These are phyloP conservation scores for Ceratosolen fusciceps DNA, from an alignment of 1,140 invertebrate species.

Conservation along the genomic window DNA sequence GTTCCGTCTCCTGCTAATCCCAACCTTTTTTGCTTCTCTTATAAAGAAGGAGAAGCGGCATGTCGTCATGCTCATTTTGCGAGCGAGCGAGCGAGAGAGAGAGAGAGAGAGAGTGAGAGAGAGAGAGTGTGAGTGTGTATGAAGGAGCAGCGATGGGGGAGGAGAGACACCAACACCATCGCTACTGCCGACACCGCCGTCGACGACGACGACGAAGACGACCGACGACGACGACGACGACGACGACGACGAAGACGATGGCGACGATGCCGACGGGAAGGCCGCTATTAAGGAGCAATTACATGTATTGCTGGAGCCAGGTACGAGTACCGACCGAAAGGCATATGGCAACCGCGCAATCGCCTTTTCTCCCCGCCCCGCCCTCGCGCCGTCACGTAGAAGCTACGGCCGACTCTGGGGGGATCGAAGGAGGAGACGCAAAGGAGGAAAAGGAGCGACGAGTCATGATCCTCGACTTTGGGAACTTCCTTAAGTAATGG, in stretches of 20 bases:
- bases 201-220: too few relatives aligned
- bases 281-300: slow-evolving; percentile 53
- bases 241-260: background rate
- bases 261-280: slow-evolving; percentile 8
- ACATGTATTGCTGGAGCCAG: slow-evolving; percentile 49
- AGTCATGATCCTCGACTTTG: background rate
- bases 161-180: too few relatives aligned
- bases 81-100: background rate
- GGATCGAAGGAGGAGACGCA: background rate
- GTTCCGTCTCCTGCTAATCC: background rate
- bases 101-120: background rate
- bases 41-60: background rate
- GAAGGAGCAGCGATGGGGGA: too few relatives aligned
- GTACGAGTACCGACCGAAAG: slow-evolving; percentile 26
- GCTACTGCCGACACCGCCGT: too few relatives aligned
- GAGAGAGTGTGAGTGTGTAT: too few relatives aligned
- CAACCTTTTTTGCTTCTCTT: slow-evolving; percentile 1
- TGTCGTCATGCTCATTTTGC: background rate
- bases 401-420: background rate
- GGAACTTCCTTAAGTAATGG: background rate
- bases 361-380: background rate
- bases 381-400: background rate
- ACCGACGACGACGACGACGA: background rate
- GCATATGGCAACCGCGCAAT: slow-evolving; percentile 53
- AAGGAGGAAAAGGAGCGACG: background rate